Evolutionary conservation across 2,888 invertebrate species (phyloP).

Genomic region (Taenaris catops): DNA sequence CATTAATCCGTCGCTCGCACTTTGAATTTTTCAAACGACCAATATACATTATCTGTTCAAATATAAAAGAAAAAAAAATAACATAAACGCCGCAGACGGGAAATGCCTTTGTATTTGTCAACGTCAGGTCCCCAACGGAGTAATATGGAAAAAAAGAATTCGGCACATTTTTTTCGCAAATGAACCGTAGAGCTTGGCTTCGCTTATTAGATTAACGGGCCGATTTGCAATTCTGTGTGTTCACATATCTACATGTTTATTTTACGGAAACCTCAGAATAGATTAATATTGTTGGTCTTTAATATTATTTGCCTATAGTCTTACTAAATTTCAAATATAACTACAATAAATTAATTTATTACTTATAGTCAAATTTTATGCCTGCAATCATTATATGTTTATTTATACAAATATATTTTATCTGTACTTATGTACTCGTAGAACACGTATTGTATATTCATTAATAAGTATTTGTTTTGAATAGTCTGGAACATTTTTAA

Average conservation of each 20-base stretch:
- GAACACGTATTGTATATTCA: too few relatives aligned
- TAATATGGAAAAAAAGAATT: slow-evolving; percentile 51
- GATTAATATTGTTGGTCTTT: too few relatives aligned
- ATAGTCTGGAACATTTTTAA: too few relatives aligned
- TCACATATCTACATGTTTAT: slow-evolving; percentile 63
- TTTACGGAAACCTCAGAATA: slow-evolving; percentile 79
- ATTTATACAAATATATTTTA: too few relatives aligned
- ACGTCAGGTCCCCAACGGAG: slow-evolving; percentile 58
- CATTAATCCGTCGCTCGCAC: slow-evolving; percentile 12
- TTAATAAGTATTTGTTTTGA: too few relatives aligned
- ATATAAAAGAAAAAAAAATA: slow-evolving; percentile 62
- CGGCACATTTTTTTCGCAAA: slow-evolving; percentile 71
- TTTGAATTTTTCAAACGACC: slow-evolving; percentile 42
- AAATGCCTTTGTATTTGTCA: slow-evolving; percentile 76
- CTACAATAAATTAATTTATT: too few relatives aligned
- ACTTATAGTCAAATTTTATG: too few relatives aligned
- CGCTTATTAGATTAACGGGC: slow-evolving; percentile 78
- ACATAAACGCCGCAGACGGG: slow-evolving; percentile 52
- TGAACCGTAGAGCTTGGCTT: slow-evolving; percentile 66
- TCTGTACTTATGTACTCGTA: too few relatives aligned
- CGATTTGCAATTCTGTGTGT: slow-evolving; percentile 77
- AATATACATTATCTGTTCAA: slow-evolving; percentile 66
- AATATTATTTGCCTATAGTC: too few relatives aligned
- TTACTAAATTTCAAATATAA: too few relatives aligned
- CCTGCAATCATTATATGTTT: too few relatives aligned